These are phyloP conservation scores for Dicaeum eximium DNA, from an alignment of 2,113 vertebrate species.

Conservation along the genomic window DNA sequence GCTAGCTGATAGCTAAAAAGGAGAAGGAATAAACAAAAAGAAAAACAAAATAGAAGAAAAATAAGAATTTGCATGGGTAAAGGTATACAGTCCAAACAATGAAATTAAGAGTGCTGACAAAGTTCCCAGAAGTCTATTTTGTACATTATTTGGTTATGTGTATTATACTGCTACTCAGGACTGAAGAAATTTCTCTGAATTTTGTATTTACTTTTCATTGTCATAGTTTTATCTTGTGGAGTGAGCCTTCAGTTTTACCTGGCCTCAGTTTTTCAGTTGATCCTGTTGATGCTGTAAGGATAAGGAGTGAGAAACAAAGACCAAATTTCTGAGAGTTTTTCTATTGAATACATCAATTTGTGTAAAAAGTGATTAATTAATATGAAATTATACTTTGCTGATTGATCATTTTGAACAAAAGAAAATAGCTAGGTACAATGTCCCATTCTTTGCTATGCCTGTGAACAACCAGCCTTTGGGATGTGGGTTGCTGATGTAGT, in stretches of 20 bases:
- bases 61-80: accelerated
- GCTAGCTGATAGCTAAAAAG: not conserved
- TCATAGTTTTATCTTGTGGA: not conserved
- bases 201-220: not conserved
- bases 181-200: not conserved
- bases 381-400: not conserved
- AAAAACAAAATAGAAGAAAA: accelerated
- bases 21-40: accelerated
- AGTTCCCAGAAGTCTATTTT: not conserved
- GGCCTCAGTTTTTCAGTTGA: not conserved
- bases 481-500: not conserved
- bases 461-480: not conserved
- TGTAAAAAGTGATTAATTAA: not conserved
- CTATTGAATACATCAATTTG: not conserved
- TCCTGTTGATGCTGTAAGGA: not conserved
- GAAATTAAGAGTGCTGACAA: not conserved
- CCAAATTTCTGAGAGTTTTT: not conserved
- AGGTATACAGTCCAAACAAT: not conserved
- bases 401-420: not conserved
- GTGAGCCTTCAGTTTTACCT: not conserved
- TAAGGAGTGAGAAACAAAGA: not conserved
- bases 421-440: not conserved
- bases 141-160: not conserved
- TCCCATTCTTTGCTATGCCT: not conserved
- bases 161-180: not conserved